These are phyloP conservation scores for Aphaenogaster rudis DNA, from an alignment of 1,140 invertebrate genomes.

Conservation along the genomic window DNA sequence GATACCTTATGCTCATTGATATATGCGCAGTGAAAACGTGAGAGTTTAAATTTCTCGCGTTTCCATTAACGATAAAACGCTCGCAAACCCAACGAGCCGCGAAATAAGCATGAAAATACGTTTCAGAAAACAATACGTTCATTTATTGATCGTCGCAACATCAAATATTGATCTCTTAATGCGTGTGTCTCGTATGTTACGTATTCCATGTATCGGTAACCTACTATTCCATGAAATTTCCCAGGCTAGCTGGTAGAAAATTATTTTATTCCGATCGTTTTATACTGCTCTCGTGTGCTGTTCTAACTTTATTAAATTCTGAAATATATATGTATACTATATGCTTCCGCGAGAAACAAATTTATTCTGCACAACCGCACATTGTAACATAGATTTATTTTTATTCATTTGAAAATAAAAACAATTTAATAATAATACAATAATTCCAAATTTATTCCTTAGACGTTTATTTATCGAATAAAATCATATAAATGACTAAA, in stretches of 20 bases:
- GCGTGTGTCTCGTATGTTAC: background rate
- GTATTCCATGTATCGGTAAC: conserved; percentile 34
- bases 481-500: background rate
- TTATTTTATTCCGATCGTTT: conserved; percentile 49
- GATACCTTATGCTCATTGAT: conserved; percentile 22
- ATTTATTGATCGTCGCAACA: conserved; percentile 22
- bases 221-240: conserved; percentile 28
- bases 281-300: conserved; percentile 21
- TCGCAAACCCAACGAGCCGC: background rate
- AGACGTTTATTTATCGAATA: background rate
- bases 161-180: conserved; percentile 51
- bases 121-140: conserved; percentile 23
- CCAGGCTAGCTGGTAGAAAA: conserved; percentile 10
- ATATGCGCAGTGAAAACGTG: background rate
- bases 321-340: background rate
- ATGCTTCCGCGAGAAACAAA: conserved; percentile 8
- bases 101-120: conserved; percentile 17
- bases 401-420: background rate
- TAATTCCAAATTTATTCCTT: conserved; percentile 10
- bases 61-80: conserved; percentile 13
- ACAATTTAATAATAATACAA: conserved; percentile 16
- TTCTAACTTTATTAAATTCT: conserved; percentile 58
- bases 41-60: conserved; percentile 12
- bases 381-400: conserved; percentile 12
- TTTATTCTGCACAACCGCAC: conserved; percentile 24